Percentiles rank a stretch among this genome's conserved stretches.
These are phyloP conservation scores for Drosophila recens DNA, from an alignment of 2,888 invertebrate species.

Conservation along the genomic window DNA sequence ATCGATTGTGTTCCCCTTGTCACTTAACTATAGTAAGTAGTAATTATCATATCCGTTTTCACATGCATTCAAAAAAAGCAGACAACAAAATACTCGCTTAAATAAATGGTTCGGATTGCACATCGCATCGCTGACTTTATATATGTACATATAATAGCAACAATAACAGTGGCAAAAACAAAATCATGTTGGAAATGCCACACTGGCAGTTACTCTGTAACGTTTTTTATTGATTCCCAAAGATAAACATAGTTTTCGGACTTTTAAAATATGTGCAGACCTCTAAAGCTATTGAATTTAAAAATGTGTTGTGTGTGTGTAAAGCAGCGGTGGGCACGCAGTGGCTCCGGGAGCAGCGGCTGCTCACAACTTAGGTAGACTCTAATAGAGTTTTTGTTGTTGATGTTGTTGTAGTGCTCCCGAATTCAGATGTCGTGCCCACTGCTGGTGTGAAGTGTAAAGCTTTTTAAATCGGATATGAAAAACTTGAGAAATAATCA, in stretches of 20 bases:
- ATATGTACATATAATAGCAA: conserved; percentile 7
- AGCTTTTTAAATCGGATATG: neutral
- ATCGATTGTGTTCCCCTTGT: conserved; percentile 26
- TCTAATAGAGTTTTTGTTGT: too few relatives aligned
- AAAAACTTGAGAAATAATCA: neutral
- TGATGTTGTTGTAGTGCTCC: too few relatives aligned
- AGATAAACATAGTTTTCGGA: neutral
- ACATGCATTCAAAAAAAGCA: conserved; percentile 7
- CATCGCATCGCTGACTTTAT: conserved; percentile 45
- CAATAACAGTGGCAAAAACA: conserved; percentile 29
- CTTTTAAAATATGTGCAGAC: too few relatives aligned
- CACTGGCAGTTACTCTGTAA: neutral
- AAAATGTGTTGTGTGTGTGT: too few relatives aligned
- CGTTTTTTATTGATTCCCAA: neutral
- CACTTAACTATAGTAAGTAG: conserved; percentile 2
- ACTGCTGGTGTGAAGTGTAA: too few relatives aligned
- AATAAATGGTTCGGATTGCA: conserved; percentile 49
- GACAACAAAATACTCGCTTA: conserved; percentile 3
- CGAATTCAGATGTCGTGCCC: too few relatives aligned
- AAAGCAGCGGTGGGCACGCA: too few relatives aligned
- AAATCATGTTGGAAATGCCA: neutral
- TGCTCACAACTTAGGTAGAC: too few relatives aligned
- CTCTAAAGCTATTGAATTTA: too few relatives aligned
- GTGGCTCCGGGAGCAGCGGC: too few relatives aligned
- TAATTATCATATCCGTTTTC: conserved; percentile 45